Conservation (phyloP, 2,797 vertebrate species). For the Myotis findleyi region DNA sequence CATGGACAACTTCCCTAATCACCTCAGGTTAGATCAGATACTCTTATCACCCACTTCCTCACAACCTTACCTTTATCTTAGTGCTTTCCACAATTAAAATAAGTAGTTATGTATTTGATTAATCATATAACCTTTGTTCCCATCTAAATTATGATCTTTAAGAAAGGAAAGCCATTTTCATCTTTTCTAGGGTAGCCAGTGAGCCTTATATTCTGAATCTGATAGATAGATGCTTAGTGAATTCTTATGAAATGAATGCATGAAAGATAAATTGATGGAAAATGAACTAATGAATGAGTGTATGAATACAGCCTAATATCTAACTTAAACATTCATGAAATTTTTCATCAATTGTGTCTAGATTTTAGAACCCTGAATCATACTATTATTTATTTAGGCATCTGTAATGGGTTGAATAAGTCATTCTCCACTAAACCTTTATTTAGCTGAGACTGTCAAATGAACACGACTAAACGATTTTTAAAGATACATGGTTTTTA, state of each 20-base stretch:
- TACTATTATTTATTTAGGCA: background rate
- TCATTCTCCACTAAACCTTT: background rate
- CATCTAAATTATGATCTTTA: background rate
- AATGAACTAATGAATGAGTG: conserved; percentile 12
- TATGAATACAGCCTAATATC: conserved; percentile 29
- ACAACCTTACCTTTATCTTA: background rate
- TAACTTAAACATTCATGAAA: conserved; percentile 6
- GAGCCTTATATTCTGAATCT: background rate
- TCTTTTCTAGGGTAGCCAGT: background rate
- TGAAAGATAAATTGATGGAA: background rate
- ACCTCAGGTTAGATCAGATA: background rate
- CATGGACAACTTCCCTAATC: background rate
- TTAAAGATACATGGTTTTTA: background rate
- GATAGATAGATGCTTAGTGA: background rate
- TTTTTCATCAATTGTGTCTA: conserved; percentile 37
- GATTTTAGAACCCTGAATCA: background rate
- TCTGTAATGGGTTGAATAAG: background rate
- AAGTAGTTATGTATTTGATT: background rate
- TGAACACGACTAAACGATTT: background rate
- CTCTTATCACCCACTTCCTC: background rate
- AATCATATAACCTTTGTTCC: background rate
- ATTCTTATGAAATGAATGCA: background rate
- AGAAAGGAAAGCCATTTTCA: background rate
- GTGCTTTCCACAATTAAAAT: background rate
- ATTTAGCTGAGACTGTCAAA: conserved; percentile 3